Evolutionary conservation across 2,113 vertebrate species (phyloP).

Genomic region (Upupa epops): DNA sequence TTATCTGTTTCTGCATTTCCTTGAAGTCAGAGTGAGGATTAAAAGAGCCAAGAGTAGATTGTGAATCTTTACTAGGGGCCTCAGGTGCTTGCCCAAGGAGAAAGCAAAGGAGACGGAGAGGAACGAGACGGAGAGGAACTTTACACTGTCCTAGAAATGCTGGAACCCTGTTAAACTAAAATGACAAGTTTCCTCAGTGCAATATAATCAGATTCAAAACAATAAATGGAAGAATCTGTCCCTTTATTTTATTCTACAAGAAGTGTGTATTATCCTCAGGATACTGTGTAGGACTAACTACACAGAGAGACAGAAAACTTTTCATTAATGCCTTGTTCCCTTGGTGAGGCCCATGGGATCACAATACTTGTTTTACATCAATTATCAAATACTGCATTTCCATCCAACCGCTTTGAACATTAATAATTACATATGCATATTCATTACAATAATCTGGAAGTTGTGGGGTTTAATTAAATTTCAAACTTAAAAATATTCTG

Average conservation of each 20-base stretch:
- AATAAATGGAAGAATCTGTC: not conserved
- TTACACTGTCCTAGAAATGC: not conserved
- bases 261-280: not conserved
- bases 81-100: not conserved
- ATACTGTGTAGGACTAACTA: not conserved
- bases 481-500: not conserved
- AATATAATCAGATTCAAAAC: not conserved
- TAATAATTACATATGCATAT: not conserved
- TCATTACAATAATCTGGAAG: not conserved
- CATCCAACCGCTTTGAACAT: not conserved
- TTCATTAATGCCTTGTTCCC: not conserved
- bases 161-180: not conserved
- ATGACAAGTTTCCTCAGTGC: not conserved
- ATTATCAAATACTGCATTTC: not conserved
- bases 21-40: not conserved
- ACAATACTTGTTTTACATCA: not conserved
- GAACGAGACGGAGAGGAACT: not conserved
- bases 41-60: not conserved
- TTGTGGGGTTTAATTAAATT: not conserved
- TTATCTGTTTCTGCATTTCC: not conserved
- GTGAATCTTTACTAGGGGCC: not conserved
- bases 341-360: not conserved
- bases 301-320: not conserved
- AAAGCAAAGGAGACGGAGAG: not conserved
- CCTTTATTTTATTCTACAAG: not conserved